Percentiles rank a stretch among this genome's conserved stretches.
These are phyloP conservation scores for Valencia hispanica DNA, from an alignment of 2,797 vertebrate species.

Conservation along the genomic window DNA sequence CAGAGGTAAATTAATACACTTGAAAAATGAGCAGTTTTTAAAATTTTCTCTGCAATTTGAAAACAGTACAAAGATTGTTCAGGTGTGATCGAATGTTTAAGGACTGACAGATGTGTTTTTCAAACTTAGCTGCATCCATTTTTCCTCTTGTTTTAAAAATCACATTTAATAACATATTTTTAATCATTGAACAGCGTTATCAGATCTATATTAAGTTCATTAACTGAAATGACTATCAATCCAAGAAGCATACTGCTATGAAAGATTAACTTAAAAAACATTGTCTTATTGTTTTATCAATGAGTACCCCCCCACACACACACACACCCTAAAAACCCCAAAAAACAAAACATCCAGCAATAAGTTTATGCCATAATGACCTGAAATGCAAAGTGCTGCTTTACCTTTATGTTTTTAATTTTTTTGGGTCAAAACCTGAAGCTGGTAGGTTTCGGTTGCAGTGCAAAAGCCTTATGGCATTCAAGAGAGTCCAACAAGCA, in stretches of 20 bases:
- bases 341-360: not conserved
- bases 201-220: not conserved
- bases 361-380: not conserved
- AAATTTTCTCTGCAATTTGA: not conserved
- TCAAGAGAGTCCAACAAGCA: too few relatives aligned
- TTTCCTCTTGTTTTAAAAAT: not conserved
- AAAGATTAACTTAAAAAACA: not conserved
- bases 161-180: not conserved
- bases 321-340: not conserved
- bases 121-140: not conserved
- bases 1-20: not conserved
- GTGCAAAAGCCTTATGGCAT: not conserved
- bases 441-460: not conserved
- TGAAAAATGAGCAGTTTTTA: not conserved
- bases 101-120: not conserved
- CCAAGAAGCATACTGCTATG: not conserved
- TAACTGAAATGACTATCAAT: not conserved
- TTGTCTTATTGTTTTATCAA: not conserved
- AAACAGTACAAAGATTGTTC: not conserved
- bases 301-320: not conserved
- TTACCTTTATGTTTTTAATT: not conserved
- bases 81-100: not conserved
- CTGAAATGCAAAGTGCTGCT: not conserved
- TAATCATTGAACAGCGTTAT: not conserved
- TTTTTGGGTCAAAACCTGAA: not conserved